Evolutionary conservation across 1,140 invertebrate genomes (phyloP).

Genomic region (Triops cancriformis): DNA sequence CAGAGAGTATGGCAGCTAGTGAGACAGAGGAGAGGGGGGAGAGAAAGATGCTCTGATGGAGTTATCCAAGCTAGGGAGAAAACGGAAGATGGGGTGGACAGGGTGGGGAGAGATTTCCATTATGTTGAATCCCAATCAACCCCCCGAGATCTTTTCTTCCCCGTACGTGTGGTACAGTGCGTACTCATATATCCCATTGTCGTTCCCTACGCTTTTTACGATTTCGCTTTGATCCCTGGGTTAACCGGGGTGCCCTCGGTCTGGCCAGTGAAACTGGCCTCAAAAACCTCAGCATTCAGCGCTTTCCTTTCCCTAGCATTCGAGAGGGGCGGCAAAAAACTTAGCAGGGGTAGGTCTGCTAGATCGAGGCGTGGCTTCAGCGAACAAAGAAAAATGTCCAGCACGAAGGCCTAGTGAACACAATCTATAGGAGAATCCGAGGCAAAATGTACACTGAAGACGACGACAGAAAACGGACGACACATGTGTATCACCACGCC

Average conservation of each 20-base stretch:
- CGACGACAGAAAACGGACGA: background rate
- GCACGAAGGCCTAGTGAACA: background rate
- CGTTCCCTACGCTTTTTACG: background rate
- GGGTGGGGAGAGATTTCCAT: background rate
- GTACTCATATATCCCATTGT: background rate
- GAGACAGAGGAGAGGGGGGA: background rate
- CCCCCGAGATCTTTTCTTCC: background rate
- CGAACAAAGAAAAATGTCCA: background rate
- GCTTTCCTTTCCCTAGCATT: background rate
- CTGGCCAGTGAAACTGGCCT: constrained; percentile 12
- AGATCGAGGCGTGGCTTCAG: background rate
- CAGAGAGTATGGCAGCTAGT: background rate
- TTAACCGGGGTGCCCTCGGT: background rate
- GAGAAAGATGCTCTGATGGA: background rate
- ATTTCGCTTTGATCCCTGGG: background rate
- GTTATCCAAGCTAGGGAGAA: background rate
- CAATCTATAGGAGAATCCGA: background rate
- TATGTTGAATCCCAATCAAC: constrained; percentile 7
- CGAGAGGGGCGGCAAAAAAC: background rate
- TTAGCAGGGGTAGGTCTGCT: background rate
- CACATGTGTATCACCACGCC: background rate
- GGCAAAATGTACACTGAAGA: background rate
- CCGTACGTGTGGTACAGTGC: background rate
- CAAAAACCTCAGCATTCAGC: constrained; percentile 13
- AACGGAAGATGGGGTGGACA: no score